Base-by-base conservation (phyloP, 2,888 invertebrate species). In the Oligia latruncula region DNA sequence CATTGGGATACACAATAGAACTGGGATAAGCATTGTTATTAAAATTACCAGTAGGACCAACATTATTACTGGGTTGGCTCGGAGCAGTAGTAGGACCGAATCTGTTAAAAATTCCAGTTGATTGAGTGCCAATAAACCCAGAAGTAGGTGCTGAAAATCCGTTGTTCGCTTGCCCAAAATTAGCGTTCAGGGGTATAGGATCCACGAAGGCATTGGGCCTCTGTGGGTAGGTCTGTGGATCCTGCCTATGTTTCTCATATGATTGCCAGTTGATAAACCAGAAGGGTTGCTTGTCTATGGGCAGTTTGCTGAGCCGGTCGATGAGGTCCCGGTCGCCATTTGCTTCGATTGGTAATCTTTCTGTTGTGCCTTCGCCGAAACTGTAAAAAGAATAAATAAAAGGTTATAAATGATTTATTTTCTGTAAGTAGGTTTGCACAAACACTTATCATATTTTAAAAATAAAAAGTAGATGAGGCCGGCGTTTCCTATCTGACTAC, bases 241-340 rank as follows among this genome's bases (percentile, higher is more conserved):
- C 94, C 35, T 95, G 89, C 29, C 97, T 95, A 15, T 97, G 95
- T 0, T 95, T 97, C 91, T 98, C 98, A 17, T 98, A 97, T 0
- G 97, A 97, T 88, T 97, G 97, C 93, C 98, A 97, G 92, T 98
- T 98, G 74, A 98, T 91, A 81, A 97, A 97, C 98, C 98, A 98
- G 93, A 98, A 98, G 0, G 98, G 98, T 84, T 97, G 97, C 68
- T 98, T 95, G 84, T 98, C 98, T 74, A 97, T 92, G 0, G 98
- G 98, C 93, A 98, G 97, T 62, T 97, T 96, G 90, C 97, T 97
- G 52, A 98, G 95, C n/a, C 97, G 94, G 66, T 98, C 97, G 0
- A 98, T 95, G 6, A 98, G 93, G 4, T 97, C 96, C 68, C 93
- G 92, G 89, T 98, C 98, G 1, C 98, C 98, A 60, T 97, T 95